These are phyloP conservation scores for Venturia canescens DNA, from an alignment of 1,140 invertebrate genomes.

Conservation along the genomic window DNA sequence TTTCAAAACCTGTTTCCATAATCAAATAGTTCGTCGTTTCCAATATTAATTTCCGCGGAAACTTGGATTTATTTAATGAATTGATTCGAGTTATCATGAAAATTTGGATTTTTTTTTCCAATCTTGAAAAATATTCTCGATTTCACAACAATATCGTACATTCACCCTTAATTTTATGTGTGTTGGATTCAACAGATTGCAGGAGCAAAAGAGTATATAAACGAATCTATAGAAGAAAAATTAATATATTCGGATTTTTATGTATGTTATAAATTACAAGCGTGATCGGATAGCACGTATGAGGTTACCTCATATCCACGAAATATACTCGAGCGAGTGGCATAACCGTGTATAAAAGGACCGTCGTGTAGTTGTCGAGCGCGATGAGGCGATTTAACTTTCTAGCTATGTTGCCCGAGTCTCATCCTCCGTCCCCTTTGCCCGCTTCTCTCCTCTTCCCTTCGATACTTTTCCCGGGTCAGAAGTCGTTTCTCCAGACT, in stretches of 20 bases:
- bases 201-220: background rate
- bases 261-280: constrained; percentile 22
- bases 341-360: constrained; percentile 31
- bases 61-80: too few species aligned
- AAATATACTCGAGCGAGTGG: constrained; percentile 29
- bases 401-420: constrained; percentile 41
- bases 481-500: constrained; percentile 36
- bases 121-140: too few species aligned
- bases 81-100: too few species aligned
- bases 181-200: background rate
- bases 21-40: too few species aligned
- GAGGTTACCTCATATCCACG: constrained; percentile 39
- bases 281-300: constrained; percentile 21
- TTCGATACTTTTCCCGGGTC: constrained; percentile 52
- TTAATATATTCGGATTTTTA: constrained; percentile 10
- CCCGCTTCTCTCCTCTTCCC: background rate
- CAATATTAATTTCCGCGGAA: too few species aligned
- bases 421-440: background rate
- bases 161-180: too few species aligned
- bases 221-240: background rate
- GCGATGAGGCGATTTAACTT: constrained; percentile 44
- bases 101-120: too few species aligned
- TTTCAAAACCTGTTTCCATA: too few species aligned
- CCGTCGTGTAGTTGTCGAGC: constrained; percentile 4
- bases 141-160: too few species aligned